Conservation (phyloP, 2,888 invertebrate species). For the Pseudococcus longispinus region DNA sequence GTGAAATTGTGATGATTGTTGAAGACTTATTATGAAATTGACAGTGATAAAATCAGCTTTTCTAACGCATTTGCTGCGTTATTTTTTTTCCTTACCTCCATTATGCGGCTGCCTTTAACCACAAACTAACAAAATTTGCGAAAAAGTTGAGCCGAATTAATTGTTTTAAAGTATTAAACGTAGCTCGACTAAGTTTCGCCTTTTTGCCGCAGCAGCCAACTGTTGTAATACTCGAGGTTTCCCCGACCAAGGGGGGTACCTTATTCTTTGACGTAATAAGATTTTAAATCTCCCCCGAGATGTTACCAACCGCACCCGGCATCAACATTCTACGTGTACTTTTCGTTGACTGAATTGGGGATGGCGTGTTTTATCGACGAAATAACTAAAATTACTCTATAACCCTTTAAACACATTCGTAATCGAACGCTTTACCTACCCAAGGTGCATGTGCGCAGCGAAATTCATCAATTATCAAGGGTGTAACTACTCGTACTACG, state of each 20-base stretch:
- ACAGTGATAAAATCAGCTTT: too few relatives aligned
- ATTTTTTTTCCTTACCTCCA: too few relatives aligned
- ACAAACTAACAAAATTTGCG: neutral
- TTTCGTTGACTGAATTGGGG: too few relatives aligned
- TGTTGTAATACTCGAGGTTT: neutral
- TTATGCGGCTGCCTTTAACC: neutral
- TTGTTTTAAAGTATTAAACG: constrained; percentile 13
- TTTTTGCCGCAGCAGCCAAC: too few relatives aligned
- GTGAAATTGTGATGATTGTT: neutral
- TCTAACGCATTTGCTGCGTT: too few relatives aligned
- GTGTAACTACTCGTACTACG: neutral
- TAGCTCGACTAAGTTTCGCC: too few relatives aligned
- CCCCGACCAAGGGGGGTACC: neutral
- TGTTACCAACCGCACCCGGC: neutral
- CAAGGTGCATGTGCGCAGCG: neutral
- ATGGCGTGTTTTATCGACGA: constrained; percentile 11
- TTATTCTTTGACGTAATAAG: constrained; percentile 10
- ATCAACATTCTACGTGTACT: neutral
- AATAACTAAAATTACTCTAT: neutral
- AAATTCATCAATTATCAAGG: constrained; percentile 21
- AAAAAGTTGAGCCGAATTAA: constrained; percentile 2
- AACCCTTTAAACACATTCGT: neutral
- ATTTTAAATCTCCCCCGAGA: neutral
- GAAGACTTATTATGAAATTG: too few relatives aligned
- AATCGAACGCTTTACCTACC: constrained; percentile 25